These are phyloP conservation scores for Metaphire vulgaris DNA, from an alignment of 1,140 invertebrate species.

Conservation along the genomic window DNA sequence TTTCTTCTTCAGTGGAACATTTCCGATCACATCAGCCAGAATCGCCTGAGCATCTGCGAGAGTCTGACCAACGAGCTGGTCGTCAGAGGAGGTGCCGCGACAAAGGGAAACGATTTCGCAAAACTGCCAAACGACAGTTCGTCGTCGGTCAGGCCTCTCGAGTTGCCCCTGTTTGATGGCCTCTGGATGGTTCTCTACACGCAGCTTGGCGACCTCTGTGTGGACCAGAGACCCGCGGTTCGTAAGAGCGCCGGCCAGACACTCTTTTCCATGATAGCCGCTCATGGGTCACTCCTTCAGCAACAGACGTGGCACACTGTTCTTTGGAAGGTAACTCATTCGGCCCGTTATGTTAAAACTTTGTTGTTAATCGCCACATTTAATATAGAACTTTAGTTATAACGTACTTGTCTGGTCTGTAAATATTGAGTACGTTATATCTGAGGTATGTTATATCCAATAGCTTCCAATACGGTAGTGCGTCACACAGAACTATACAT, in stretches of 20 bases:
- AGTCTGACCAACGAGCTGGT: not conserved
- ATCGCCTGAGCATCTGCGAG: constrained; percentile 56
- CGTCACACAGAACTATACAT: no score
- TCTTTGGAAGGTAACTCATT: constrained; percentile 49
- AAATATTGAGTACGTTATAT: no score
- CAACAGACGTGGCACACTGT: constrained; percentile 71
- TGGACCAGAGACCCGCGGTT: constrained; percentile 88
- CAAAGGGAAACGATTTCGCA: not conserved
- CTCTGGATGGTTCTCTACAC: constrained; percentile 93
- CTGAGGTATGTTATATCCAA: no score
- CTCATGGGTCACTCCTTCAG: constrained; percentile 81
- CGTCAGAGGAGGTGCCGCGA: not conserved
- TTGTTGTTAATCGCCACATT: no score
- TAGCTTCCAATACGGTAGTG: no score
- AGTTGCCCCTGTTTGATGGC: constrained; percentile 74
- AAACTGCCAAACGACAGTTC: constrained; percentile 3
- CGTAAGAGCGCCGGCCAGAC: constrained; percentile 98
- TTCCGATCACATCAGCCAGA: constrained; percentile 92
- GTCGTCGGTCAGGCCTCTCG: not conserved
- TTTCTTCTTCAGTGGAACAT: constrained; percentile 80
- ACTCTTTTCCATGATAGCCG: constrained; percentile 91
- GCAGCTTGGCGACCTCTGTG: constrained; percentile 82
- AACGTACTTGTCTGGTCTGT: no score
- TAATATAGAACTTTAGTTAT: no score
- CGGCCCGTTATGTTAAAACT: no score